Evolutionary conservation across 1,140 invertebrate species (phyloP), one percentile per base, ranked within the genome.

Genomic region (Meloidogyne floridensis): DNA sequence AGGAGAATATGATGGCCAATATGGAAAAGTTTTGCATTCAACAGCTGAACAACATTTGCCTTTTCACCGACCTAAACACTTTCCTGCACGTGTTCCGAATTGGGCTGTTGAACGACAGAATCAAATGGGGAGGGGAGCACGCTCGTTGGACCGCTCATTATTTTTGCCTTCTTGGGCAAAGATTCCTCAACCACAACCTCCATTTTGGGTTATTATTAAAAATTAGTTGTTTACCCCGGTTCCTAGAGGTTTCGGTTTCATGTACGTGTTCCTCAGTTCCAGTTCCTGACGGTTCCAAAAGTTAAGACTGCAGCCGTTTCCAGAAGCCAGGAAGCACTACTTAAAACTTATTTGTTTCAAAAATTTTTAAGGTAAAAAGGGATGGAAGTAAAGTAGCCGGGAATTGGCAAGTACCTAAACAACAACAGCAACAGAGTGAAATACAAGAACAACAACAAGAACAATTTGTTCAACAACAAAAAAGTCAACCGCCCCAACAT

Each of bases 111-210:
- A 84, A 18, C 74, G 82, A 54, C 53, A 53, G 54, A 53, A 83
- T 72, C 11, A 77, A 9, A 80, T 75, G 82, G 80, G 56, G 18
- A 72, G 20, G 13, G 59, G 53, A 13, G 72, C 75, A 9, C 70
- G 75, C 43, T 73, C 80, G 42, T 32, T 76, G 5, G 78, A 82
- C 18, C 43, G 65, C 10, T 69, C 83, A 2, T 43, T 78, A 53
- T 77, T 72, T 20, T 65, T 81, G 18, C 81, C 81, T 75, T 51
- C 80, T 8, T 82, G 81, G 81, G 81, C 81, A 11, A 82, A 82
- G 72, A 69, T 82, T 43, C 81, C 81, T 47, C 81, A 72, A 51
- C 81, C 79, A 32, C 81, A 82, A 47, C 75, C 81, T 8, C 81
- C 82, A n/a, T 72, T 51, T 72, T 83, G 82, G 82, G 82, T 76